A percentile compares a stretch with the other conserved stretches of the same genome.
These are phyloP conservation scores for Macaria liturata DNA, from an alignment of 2,888 invertebrate genomes.

Conservation along the genomic window DNA sequence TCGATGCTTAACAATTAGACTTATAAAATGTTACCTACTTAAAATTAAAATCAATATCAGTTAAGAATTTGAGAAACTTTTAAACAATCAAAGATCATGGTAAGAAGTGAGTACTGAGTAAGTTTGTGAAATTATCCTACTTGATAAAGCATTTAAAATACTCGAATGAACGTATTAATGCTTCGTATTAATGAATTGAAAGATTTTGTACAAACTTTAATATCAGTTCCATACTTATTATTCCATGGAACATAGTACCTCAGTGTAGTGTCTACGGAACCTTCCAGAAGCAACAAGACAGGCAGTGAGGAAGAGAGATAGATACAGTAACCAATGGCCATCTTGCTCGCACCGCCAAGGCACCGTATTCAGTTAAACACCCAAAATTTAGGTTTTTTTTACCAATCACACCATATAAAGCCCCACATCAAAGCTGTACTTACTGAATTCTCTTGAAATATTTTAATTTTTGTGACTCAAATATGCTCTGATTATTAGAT, in stretches of 20 bases:
- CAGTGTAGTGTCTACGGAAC: constrained; percentile 32
- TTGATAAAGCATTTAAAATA: too few species aligned
- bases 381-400: constrained; percentile 40
- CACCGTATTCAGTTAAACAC: constrained; percentile 2
- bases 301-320: constrained; percentile 61
- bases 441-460: constrained; percentile 39
- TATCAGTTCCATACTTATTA: too few species aligned
- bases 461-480: constrained; percentile 43
- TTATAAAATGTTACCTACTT: too few species aligned
- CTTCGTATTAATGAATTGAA: too few species aligned
- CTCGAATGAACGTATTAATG: too few species aligned
- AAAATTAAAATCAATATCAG: too few species aligned
- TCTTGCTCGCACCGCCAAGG: constrained; percentile 77
- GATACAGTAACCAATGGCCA: constrained; percentile 74
- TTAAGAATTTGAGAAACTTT: too few species aligned
- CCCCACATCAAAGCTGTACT: constrained; percentile 61
- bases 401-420: constrained; percentile 52
- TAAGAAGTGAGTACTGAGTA: too few species aligned
- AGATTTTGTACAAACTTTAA: too few species aligned
- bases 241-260: too few species aligned
- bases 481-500: constrained; percentile 40
- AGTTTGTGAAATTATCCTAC: too few species aligned
- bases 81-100: too few species aligned
- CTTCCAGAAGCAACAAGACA: constrained; percentile 45
- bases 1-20: not conserved